These are phyloP conservation scores for Conopomorpha cramerella DNA, from an alignment of 1,140 invertebrate genomes.

Conservation along the genomic window DNA sequence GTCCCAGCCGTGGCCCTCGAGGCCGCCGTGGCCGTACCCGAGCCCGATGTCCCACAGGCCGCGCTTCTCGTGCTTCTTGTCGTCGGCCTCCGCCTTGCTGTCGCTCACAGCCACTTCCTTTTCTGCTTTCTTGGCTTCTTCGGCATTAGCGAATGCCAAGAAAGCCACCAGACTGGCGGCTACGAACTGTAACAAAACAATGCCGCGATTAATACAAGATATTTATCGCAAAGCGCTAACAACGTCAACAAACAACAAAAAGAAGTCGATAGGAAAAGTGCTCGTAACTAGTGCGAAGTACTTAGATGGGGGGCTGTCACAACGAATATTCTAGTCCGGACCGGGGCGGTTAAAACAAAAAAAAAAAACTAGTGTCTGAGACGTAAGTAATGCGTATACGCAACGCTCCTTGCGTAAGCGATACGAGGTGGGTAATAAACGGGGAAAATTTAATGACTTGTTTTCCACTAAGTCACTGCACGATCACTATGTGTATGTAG, in stretches of 20 bases:
- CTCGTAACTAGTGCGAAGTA: too few relatives aligned
- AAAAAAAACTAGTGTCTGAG: too few relatives aligned
- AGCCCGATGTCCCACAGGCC: slow-evolving; percentile 65
- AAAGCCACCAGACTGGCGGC: slow-evolving; percentile 62
- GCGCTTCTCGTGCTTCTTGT: slow-evolving; percentile 76
- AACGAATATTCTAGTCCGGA: too few relatives aligned
- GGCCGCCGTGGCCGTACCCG: slow-evolving; percentile 34
- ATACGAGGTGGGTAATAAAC: too few relatives aligned
- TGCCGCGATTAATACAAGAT: too few relatives aligned
- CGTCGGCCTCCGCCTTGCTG: slow-evolving; percentile 43
- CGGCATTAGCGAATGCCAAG: slow-evolving; percentile 54
- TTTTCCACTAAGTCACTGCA: too few relatives aligned
- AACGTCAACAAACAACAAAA: neutral
- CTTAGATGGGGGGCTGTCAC: too few relatives aligned
- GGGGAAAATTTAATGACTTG: too few relatives aligned
- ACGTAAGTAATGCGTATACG: too few relatives aligned
- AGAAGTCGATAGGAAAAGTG: too few relatives aligned
- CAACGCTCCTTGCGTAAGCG: too few relatives aligned
- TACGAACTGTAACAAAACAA: slow-evolving; percentile 42
- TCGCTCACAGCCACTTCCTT: slow-evolving; percentile 54
- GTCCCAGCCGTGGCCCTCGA: slow-evolving; percentile 28
- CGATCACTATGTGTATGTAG: neutral
- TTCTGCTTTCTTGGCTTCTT: slow-evolving; percentile 59
- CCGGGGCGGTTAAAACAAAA: too few relatives aligned
- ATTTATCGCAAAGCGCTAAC: neutral